Percentiles rank a stretch among this genome's conserved stretches.
Conservation (phyloP, 2,113 vertebrate species). For the Otis tarda region DNA sequence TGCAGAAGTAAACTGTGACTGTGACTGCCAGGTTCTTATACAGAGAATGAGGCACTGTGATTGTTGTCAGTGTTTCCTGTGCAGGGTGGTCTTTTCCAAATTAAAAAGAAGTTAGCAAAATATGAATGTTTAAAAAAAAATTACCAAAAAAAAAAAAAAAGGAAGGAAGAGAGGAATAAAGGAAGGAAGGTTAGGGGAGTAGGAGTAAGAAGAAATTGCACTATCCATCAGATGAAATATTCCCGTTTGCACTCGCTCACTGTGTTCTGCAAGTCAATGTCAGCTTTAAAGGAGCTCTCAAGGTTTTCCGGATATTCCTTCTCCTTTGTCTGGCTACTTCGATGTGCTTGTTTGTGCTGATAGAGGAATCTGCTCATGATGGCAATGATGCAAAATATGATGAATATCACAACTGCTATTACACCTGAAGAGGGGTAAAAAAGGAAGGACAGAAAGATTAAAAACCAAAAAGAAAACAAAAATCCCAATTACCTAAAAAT, state of each 20-base stretch:
- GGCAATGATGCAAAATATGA: constrained; percentile 86
- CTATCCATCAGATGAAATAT: constrained; percentile 91
- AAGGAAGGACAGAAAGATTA: not conserved
- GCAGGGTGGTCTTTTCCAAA: constrained; percentile 28
- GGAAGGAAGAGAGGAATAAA: not conserved
- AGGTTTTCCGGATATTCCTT: constrained; percentile 85
- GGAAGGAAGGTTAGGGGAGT: not conserved
- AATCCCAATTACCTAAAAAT: not conserved
- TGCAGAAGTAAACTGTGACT: constrained; percentile 23
- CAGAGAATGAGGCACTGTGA: constrained; percentile 48
- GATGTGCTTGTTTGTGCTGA: constrained; percentile 87
- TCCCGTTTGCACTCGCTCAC: constrained; percentile 92
- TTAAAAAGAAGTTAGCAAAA: not conserved
- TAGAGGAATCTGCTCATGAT: constrained; percentile 90
- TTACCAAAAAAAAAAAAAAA: not conserved
- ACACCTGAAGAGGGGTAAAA: constrained; percentile 76
- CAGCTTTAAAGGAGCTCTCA: constrained; percentile 88
- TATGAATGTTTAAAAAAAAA: not conserved
- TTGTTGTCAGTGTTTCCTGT: constrained; percentile 49
- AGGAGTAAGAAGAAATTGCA: constrained; percentile 31
- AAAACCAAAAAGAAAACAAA: not conserved
- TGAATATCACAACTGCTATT: constrained; percentile 90
- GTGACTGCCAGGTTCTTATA: not conserved
- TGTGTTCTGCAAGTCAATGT: constrained; percentile 90
- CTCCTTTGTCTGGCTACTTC: constrained; percentile 80